Conservation (phyloP, 2,888 invertebrate genomes). For the Globia sparganii region DNA sequence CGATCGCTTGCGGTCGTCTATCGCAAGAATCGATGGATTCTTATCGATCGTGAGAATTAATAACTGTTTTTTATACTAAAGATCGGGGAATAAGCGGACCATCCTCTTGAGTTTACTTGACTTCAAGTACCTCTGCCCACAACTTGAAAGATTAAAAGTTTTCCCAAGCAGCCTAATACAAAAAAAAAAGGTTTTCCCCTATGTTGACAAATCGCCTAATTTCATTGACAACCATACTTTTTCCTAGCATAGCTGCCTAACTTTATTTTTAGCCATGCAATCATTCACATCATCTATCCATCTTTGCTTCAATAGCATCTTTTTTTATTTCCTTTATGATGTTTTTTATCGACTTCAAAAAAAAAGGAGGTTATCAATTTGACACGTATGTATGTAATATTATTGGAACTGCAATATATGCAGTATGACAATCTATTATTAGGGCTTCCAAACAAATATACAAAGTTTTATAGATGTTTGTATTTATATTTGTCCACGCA, state of each 20-base stretch:
- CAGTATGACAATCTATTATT: too few species aligned
- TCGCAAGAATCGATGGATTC: slow-evolving; percentile 7
- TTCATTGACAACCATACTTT: neutral
- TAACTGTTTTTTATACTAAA: neutral
- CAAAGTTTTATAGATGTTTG: too few species aligned
- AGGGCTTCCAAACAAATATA: too few species aligned
- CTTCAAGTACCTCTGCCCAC: neutral
- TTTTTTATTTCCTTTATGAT: neutral
- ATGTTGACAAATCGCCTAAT: neutral
- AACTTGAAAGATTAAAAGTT: neutral
- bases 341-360: too few species aligned
- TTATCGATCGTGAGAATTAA: slow-evolving; percentile 19
- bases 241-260: neutral
- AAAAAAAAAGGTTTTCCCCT: neutral
- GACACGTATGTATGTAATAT: too few species aligned
- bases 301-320: neutral
- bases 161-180: neutral
- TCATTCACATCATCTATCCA: neutral
- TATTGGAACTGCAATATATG: too few species aligned
- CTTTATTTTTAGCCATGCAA: neutral
- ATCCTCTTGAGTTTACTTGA: neutral
- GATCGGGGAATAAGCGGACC: neutral
- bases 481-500: too few species aligned
- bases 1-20: slow-evolving; percentile 1
- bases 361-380: too few species aligned